Base-by-base conservation (phyloP, 2,113 vertebrate species). In the Nansenia antarctica region DNA sequence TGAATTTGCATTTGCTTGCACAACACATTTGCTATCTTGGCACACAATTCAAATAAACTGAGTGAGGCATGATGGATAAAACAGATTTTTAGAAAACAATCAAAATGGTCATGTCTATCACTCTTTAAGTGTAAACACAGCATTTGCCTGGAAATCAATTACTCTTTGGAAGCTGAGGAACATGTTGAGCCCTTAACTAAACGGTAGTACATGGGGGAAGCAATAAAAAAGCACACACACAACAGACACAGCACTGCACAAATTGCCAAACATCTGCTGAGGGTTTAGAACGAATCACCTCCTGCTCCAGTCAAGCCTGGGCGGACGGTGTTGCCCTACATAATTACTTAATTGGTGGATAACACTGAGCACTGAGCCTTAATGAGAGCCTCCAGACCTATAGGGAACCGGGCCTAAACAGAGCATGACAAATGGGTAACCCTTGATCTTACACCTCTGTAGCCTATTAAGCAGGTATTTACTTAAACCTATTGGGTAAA, bases 331-430 rank as follows among this genome's bases (percentile, higher is more conserved):
- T 22, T 67, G 76, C 73, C 71, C 83, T 72, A 68, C 74, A 69
- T 83, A 84, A 87, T 84, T 79, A 80, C 84, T 85, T 85, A 84
- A 87, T 85, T 77, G 77, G 70, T 78, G 76, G 72, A 85, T 83
- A 77, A 81, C 80, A 74, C 84, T 79, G n/a, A n/a, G n/a, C n/a
- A n/a, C 69, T 80, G 52, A 78, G 70, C 39, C 62, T 72, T 84
- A 88, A 85, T 82, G 73, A 87, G 70, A 73, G 78, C 67, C 80
- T 81, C 35, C 35, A 11, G 35, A 37, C 5, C 5, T 45, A 45
- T n/a, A 47, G 9, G 1, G 42, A 3, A 20, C 14, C 18, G 6
- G 5, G 9, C 18, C 15, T 20, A 47, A 15, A 37, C 35, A 37
- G 5, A 37, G 35, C 35, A n/a, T n/a, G n/a, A n/a, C n/a, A n/a